Conservation (phyloP, 2,797 vertebrate species). For the Galaxias olidus region DNA sequence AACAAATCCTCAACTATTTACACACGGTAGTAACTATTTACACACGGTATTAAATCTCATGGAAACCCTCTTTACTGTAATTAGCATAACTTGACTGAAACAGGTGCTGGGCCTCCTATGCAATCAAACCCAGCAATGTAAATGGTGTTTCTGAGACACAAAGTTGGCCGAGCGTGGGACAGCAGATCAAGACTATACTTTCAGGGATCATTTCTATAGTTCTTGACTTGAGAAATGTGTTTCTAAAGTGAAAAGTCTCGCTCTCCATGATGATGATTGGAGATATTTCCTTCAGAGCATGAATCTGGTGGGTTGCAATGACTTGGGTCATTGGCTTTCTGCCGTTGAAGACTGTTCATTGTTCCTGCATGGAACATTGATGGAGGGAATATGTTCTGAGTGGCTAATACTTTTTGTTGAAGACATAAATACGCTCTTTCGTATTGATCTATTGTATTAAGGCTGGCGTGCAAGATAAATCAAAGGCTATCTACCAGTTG, state of each 20-base stretch:
- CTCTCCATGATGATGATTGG: constrained; percentile 23
- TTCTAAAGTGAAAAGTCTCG: constrained; percentile 63
- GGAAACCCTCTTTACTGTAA: no score
- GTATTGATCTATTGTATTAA: no score
- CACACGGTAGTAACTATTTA: no score
- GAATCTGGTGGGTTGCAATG: not conserved
- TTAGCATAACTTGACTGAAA: no score
- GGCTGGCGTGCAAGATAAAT: no score
- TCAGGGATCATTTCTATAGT: constrained; percentile 82
- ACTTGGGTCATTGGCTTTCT: not conserved
- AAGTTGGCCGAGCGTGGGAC: no score
- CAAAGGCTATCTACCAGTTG: no score
- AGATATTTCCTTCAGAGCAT: constrained; percentile 5
- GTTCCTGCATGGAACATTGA: not conserved
- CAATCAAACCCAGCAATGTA: no score
- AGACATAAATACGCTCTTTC: not conserved
- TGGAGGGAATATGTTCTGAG: not conserved
- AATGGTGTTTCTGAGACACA: no score
- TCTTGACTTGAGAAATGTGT: constrained; percentile 59
- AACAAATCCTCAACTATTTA: no score
- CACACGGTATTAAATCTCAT: no score
- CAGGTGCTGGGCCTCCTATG: no score
- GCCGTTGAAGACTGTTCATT: not conserved
- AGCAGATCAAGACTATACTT: constrained; percentile 74
- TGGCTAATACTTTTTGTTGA: not conserved